These are phyloP conservation scores for Perithous albicinctus DNA, from an alignment of 2,888 invertebrate genomes.

Conservation along the genomic window DNA sequence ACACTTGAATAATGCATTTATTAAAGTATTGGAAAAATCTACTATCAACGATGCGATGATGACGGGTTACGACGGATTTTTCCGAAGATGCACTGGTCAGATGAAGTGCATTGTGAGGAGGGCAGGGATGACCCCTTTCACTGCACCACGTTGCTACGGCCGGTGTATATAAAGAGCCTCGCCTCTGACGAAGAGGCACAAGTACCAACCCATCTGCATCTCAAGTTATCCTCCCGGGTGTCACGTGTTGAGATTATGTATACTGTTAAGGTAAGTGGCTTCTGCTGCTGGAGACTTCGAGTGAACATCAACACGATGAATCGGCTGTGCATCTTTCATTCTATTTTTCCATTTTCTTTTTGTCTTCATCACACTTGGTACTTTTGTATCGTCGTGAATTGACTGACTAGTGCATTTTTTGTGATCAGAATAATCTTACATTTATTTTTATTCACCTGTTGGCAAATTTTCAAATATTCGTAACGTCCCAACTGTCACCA, in stretches of 20 bases:
- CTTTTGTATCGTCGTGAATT: neutral
- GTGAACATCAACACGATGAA: constrained; percentile 2
- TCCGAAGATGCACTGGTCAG: constrained; percentile 80
- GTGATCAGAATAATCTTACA: neutral
- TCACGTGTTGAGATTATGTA: constrained; percentile 80
- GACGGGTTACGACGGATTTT: constrained; percentile 61
- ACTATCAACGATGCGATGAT: constrained; percentile 53
- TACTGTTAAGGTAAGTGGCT: constrained; percentile 80
- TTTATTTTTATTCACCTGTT: neutral
- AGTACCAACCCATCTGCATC: constrained; percentile 83
- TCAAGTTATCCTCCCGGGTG: constrained; percentile 76
- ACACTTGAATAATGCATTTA: neutral
- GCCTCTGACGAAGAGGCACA: constrained; percentile 83
- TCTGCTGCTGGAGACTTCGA: neutral
- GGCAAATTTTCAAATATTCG: neutral
- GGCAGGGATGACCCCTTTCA: constrained; percentile 85
- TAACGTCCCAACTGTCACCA: neutral
- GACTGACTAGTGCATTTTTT: neutral
- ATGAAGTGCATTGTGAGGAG: constrained; percentile 83
- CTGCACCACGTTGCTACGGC: constrained; percentile 82
- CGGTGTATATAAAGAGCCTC: constrained; percentile 84
- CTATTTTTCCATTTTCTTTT: neutral
- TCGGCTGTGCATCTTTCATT: constrained; percentile 1
- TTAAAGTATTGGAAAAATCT: constrained; percentile 1
- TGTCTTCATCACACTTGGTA: neutral